Percentiles rank a stretch among this genome's conserved stretches.
These are phyloP conservation scores for Aulostomus chinensis DNA, from an alignment of 2,797 vertebrate genomes.

Conservation along the genomic window DNA sequence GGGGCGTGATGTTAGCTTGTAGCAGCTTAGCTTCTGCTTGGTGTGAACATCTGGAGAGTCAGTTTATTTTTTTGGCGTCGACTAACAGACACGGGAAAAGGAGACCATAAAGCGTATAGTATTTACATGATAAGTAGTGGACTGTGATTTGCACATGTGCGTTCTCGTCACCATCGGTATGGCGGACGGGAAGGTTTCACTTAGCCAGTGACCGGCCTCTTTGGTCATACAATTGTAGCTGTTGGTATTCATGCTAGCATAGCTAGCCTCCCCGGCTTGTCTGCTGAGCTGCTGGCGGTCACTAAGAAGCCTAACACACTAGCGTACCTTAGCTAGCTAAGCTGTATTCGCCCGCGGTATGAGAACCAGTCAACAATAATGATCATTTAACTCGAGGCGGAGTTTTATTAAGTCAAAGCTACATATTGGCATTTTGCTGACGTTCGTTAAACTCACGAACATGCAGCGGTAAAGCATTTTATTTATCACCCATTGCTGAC, in stretches of 20 bases:
- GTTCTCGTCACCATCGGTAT: too few species aligned
- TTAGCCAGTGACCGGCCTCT: constrained; percentile 23
- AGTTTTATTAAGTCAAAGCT: neutral
- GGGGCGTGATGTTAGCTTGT: constrained; percentile 62
- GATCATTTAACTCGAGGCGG: neutral
- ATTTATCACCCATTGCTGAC: constrained; percentile 13
- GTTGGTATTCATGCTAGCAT: constrained; percentile 52
- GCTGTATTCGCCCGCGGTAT: constrained; percentile 23
- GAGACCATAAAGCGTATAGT: neutral
- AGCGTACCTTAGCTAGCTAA: constrained; percentile 13
- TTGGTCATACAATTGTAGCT: constrained; percentile 51
- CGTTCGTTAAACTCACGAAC: constrained; percentile 20
- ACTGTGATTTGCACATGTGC: too few species aligned
- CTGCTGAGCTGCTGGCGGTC: constrained; percentile 28
- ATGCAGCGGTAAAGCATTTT: constrained; percentile 19
- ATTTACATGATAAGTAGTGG: neutral
- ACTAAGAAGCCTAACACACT: constrained; percentile 9
- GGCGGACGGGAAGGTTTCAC: constrained; percentile 2
- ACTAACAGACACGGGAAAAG: constrained; percentile 9
- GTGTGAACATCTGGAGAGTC: constrained; percentile 22
- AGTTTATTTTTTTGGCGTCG: constrained; percentile 35
- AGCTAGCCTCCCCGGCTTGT: constrained; percentile 55
- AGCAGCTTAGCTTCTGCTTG: constrained; percentile 33
- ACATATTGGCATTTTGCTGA: neutral
- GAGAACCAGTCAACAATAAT: too few species aligned